Evolutionary conservation across 2,113 vertebrate species (phyloP), one percentile per base, ranked within the genome.

Genomic region (Embiotoca jacksoni): DNA sequence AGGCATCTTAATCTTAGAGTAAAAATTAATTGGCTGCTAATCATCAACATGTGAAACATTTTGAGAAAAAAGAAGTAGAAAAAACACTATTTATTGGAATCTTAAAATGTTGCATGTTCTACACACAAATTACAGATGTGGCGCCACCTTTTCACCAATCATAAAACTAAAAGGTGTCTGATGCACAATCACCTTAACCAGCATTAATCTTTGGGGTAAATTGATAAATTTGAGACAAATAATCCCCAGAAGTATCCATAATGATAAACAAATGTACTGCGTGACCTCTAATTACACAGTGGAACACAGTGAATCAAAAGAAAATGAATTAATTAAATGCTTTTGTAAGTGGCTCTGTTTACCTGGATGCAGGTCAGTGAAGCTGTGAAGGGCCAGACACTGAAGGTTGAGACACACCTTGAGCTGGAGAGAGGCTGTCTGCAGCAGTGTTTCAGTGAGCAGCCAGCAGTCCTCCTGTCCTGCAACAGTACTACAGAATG

Each of bases 281-380:
- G 8, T 30, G 6, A 53, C 23, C 30, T 60, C 35, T 16, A 16
- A 23, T 23, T 23, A 23, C 23, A 75, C 7, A 8, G 30, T 2
- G 5, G 9, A 35, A 6, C 15, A 69, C 39, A 56, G 6, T 35
- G 16, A 44, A 46, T 10, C 4, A 15, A 30, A n/a, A 16, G 41
- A 14, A 7, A 23, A 3, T 6, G 32, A 6, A 54, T 44, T 11
- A 6, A 44, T 44, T 9, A 44, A 39, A 5, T 30, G 7, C 6
- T 44, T 11, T 3, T 11, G 47, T 16, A 0, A n/a, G 58, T 11
- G 49, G 6, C 5, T 41, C 7, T 3, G 23, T 57, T 88, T 93
- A 99, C 98, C 98, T 93, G 96, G 95, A 80, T 96, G 97, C 78
- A 99, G 96, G 90, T 99, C 97, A 56, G 94, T 96, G 94, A 99